Evolutionary conservation across 2,113 vertebrate genomes (phyloP).

Genomic region (Aphyosemion australe): DNA sequence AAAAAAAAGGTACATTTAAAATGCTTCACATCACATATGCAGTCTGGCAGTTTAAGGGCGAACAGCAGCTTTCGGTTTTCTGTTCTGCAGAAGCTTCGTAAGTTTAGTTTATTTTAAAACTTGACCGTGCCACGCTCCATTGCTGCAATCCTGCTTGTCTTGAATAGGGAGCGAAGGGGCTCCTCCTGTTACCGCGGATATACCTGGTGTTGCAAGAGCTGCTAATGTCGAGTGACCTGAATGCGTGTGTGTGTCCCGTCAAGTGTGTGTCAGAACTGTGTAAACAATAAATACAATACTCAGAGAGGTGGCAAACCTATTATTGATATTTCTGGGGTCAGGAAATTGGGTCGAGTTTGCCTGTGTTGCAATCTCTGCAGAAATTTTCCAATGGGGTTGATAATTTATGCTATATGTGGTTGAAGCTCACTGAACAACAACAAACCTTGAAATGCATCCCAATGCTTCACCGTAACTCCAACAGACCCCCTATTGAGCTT

Average conservation of each 20-base stretch:
- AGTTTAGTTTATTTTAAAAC: constrained; percentile 44
- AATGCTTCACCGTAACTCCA: constrained; percentile 16
- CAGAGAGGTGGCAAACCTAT: constrained; percentile 4
- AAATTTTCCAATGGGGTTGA: too few relatives aligned
- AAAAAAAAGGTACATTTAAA: too few relatives aligned
- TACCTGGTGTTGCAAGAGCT: constrained; percentile 71
- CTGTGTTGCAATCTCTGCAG: too few relatives aligned
- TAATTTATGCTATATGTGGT: not conserved
- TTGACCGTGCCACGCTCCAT: constrained; percentile 17
- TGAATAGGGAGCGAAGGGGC: constrained; percentile 49
- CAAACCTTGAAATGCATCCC: not conserved
- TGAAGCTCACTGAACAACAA: not conserved
- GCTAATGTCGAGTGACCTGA: constrained; percentile 63
- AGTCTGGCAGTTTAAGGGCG: not conserved
- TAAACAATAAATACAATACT: constrained; percentile 64
- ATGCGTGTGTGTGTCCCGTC: constrained; percentile 51
- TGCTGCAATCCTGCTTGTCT: constrained; percentile 47
- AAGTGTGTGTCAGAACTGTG: constrained; percentile 60
- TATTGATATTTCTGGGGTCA: constrained; percentile 29
- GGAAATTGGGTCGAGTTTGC: not conserved
- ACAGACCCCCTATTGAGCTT: constrained; percentile 32
- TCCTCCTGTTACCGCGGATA: constrained; percentile 65
- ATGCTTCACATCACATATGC: too few relatives aligned
- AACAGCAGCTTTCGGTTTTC: constrained; percentile 14
- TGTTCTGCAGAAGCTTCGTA: constrained; percentile 11